Evolutionary conservation across 2,888 invertebrate genomes (phyloP).

Genomic region (Dorcus parallelipipedus): DNA sequence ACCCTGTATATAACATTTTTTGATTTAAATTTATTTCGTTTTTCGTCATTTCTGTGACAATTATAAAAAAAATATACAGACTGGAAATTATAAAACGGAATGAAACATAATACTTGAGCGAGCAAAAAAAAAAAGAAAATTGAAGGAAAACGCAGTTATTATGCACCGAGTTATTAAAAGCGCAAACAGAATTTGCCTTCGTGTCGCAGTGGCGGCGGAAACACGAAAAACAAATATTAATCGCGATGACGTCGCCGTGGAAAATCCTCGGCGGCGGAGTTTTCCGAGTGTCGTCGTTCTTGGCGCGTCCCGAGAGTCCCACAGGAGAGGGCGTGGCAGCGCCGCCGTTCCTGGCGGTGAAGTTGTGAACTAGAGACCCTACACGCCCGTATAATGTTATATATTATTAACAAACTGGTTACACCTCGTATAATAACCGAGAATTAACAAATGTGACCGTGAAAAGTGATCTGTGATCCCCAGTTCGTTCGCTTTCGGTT

Average conservation of each 20-base stretch:
- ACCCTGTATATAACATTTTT: no score
- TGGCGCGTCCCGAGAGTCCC: constrained; percentile 22
- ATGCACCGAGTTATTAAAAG: no score
- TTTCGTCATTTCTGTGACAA: not conserved
- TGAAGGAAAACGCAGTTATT: no score
- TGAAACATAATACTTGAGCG: not conserved
- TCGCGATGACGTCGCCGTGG: not conserved
- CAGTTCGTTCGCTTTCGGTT: constrained; percentile 9
- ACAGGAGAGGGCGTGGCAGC: constrained; percentile 34
- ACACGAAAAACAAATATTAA: not conserved
- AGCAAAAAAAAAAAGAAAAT: not conserved
- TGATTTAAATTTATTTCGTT: no score
- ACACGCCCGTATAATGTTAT: constrained; percentile 43
- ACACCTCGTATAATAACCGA: constrained; percentile 33
- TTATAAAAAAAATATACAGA: not conserved
- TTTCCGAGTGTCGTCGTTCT: constrained; percentile 10
- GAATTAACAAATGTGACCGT: constrained; percentile 1
- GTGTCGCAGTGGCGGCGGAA: no score
- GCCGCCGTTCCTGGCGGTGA: constrained; percentile 33
- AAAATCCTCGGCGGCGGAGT: constrained; percentile 1
- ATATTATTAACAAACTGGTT: constrained; percentile 39
- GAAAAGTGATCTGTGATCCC: constrained; percentile 33
- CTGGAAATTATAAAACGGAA: not conserved
- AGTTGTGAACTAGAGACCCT: constrained; percentile 34
- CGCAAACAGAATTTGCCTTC: no score